These are phyloP conservation scores for Austrofundulus limnaeus DNA, from an alignment of 2,113 vertebrate species.

Conservation along the genomic window DNA sequence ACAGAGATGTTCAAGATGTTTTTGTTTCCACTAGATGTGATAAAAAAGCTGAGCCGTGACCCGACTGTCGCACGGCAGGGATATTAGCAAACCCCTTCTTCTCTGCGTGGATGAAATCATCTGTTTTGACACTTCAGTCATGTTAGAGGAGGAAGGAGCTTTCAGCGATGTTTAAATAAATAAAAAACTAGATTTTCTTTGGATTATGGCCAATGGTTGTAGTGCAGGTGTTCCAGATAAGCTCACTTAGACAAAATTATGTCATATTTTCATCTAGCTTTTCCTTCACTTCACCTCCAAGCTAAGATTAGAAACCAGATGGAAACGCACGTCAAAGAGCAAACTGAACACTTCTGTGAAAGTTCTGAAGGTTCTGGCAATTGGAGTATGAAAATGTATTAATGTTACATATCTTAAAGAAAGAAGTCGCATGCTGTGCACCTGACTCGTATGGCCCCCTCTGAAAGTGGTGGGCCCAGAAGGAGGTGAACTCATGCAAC, in stretches of 20 bases:
- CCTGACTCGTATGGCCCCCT: too few species aligned
- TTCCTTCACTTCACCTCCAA: not conserved
- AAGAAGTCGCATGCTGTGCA: too few species aligned
- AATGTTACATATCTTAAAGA: too few species aligned
- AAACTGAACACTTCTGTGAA: not conserved
- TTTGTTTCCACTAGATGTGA: conserved; percentile 8
- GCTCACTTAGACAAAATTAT: not conserved
- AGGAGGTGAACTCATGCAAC: too few species aligned
- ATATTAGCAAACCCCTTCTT: conserved; percentile 23
- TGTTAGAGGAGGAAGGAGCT: conserved; percentile 15
- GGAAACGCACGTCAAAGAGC: not conserved
- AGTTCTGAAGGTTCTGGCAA: too few species aligned
- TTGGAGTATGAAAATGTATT: too few species aligned
- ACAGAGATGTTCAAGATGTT: not conserved
- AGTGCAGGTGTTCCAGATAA: not conserved
- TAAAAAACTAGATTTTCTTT: not conserved
- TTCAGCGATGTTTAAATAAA: conserved; percentile 1
- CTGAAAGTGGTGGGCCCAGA: too few species aligned
- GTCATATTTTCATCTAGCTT: not conserved
- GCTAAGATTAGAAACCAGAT: not conserved
- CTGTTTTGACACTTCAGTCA: conserved; percentile 39
- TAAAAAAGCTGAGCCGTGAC: conserved; percentile 12
- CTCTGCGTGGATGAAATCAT: conserved; percentile 39
- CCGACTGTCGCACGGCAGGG: too few species aligned
- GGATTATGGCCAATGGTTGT: not conserved